Conservation (phyloP, 2,888 invertebrate species). For the Dioctria linearis region DNA sequence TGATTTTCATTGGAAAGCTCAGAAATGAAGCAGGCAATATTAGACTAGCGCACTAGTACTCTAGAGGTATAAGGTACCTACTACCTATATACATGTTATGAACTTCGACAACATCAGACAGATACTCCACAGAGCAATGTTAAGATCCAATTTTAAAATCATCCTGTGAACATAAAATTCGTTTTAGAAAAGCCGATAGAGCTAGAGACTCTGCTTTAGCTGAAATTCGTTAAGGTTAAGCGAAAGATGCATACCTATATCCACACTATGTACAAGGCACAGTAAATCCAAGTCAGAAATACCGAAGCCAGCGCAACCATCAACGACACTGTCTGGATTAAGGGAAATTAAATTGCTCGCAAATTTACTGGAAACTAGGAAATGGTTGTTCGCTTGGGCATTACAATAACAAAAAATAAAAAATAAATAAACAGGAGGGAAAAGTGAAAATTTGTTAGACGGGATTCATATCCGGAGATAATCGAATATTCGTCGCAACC, state of each 20-base stretch:
- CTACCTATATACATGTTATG: neutral
- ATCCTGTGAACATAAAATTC: conserved; percentile 23
- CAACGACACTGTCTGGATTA: conserved; percentile 41
- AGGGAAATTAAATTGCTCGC: conserved; percentile 41
- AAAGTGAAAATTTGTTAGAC: conserved; percentile 49
- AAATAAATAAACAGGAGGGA: neutral
- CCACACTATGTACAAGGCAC: neutral
- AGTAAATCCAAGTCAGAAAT: neutral
- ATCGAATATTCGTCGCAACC: conserved; percentile 50
- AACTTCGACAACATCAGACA: neutral
- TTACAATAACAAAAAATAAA: neutral
- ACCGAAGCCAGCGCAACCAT: neutral
- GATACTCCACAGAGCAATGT: conserved; percentile 7
- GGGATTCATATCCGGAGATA: conserved; percentile 51
- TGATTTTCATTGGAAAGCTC: conserved; percentile 21
- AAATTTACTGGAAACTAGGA: conserved; percentile 44
- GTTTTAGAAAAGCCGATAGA: neutral
- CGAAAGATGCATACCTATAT: neutral
- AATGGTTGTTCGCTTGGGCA: conserved; percentile 24
- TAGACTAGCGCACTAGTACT: too few species aligned
- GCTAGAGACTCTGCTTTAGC: too few species aligned
- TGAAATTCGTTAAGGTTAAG: too few species aligned
- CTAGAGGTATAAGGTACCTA: neutral
- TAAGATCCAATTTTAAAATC: conserved; percentile 33
- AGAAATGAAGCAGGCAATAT: neutral